Percentiles rank a stretch among this genome's conserved stretches.
These are phyloP conservation scores for Alcis repandata DNA, from an alignment of 2,888 invertebrate genomes.

Conservation along the genomic window DNA sequence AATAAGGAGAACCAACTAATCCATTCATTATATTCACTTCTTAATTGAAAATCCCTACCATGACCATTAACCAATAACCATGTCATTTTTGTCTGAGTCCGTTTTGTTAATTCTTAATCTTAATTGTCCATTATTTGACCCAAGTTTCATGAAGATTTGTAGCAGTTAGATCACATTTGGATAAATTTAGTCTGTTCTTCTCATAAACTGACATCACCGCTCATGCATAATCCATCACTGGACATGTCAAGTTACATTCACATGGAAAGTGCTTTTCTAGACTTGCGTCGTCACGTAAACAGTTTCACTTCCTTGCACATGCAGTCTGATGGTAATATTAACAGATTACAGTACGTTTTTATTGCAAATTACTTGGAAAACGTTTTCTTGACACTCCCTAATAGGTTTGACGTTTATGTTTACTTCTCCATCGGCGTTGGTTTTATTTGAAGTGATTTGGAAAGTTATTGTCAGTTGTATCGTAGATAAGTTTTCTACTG, in stretches of 20 bases:
- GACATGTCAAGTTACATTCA: slow-evolving; percentile 32
- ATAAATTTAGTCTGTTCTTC: neutral
- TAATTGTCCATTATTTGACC: neutral
- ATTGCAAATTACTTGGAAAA: slow-evolving; percentile 28
- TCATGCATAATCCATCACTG: slow-evolving; percentile 24
- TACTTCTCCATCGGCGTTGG: slow-evolving; percentile 7
- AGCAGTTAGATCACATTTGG: neutral
- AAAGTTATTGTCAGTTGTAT: neutral
- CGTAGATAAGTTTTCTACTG: neutral
- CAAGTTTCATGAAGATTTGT: neutral
- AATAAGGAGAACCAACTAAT: too few relatives aligned
- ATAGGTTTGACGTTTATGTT: neutral
- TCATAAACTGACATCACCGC: slow-evolving; percentile 9
- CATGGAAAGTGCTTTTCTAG: slow-evolving; percentile 39
- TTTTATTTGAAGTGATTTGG: neutral
- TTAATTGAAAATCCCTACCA: too few relatives aligned
- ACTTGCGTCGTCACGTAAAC: slow-evolving; percentile 36
- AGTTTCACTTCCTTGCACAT: slow-evolving; percentile 44
- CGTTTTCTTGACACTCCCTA: neutral
- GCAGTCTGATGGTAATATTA: slow-evolving; percentile 21
- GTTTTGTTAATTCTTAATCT: neutral
- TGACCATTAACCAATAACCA: too few relatives aligned
- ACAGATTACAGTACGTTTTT: slow-evolving; percentile 26
- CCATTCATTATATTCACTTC: too few relatives aligned
- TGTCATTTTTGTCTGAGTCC: too few relatives aligned